Evolutionary conservation across 2,888 invertebrate genomes (phyloP).

Genomic region (Meiosimyza platycephala): DNA sequence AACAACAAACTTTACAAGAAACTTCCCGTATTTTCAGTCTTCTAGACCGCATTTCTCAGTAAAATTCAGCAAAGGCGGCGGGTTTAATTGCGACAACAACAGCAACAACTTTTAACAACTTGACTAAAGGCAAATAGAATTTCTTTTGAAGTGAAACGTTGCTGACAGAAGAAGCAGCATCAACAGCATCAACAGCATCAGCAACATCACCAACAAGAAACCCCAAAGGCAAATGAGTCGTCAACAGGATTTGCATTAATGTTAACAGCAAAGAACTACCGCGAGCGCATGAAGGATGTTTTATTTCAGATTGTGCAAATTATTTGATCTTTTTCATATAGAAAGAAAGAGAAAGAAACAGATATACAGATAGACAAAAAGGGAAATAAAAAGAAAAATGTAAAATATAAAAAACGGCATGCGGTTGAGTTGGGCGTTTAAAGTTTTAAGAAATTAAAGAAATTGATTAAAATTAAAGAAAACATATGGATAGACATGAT

Average conservation of each 20-base stretch:
- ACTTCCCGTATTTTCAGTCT: too few species aligned
- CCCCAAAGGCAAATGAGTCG: slow-evolving; percentile 38
- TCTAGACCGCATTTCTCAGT: too few species aligned
- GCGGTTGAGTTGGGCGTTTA: too few species aligned
- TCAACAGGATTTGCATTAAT: slow-evolving; percentile 37
- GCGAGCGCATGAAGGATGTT: slow-evolving; percentile 5
- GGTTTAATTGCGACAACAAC: slow-evolving; percentile 18
- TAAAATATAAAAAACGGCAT: too few species aligned
- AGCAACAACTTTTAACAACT: slow-evolving; percentile 4
- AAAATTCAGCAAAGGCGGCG: not conserved
- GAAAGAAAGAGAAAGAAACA: too few species aligned
- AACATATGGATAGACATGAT: too few species aligned
- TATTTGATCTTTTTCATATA: slow-evolving; percentile 9
- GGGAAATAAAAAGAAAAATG: too few species aligned
- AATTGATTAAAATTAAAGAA: too few species aligned
- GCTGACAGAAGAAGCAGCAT: not conserved
- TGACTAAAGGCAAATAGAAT: slow-evolving; percentile 3
- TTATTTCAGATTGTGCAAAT: slow-evolving; percentile 12
- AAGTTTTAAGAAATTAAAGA: too few species aligned
- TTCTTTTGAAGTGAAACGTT: slow-evolving; percentile 13
- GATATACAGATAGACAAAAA: too few species aligned
- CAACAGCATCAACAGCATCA: slow-evolving; percentile 17
- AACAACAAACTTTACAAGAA: too few species aligned
- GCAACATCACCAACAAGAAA: slow-evolving; percentile 18
- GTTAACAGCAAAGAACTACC: slow-evolving; percentile 21